Evolutionary conservation across 2,113 vertebrate genomes (phyloP).

Genomic region (Actinemys pallida): DNA sequence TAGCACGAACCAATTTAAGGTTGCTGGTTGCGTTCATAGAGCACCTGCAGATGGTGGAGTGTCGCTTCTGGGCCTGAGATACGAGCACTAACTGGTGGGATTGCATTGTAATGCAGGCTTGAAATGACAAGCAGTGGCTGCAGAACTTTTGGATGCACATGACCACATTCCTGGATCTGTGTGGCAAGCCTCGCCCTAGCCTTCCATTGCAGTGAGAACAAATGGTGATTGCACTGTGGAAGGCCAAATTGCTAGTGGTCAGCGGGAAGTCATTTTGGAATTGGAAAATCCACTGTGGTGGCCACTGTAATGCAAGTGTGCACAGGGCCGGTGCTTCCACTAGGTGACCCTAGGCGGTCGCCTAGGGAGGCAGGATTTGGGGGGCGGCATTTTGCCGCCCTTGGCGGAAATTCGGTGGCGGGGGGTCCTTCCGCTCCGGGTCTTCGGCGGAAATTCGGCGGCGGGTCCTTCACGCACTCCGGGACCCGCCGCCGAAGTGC

Average conservation of each 20-base stretch:
- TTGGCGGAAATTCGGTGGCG: too few relatives aligned
- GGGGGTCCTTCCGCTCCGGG: too few relatives aligned
- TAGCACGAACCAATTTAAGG: not conserved
- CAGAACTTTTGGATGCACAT: not conserved
- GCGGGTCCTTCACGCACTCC: too few relatives aligned
- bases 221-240: not conserved
- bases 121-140: not conserved
- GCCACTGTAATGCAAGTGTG: not conserved
- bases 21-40: not conserved
- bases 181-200: not conserved
- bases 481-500: too few relatives aligned
- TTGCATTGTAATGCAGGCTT: not conserved
- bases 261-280: not conserved
- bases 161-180: not conserved
- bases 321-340: not conserved
- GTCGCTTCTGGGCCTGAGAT: too few relatives aligned
- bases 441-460: too few relatives aligned
- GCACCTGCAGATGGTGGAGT: not conserved
- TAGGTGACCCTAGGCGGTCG: too few relatives aligned
- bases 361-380: too few relatives aligned
- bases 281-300: not conserved
- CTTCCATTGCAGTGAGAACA: not conserved
- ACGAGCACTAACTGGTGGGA: not conserved
- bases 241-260: too few relatives aligned
- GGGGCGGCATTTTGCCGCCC: too few relatives aligned